Percentiles rank a stretch among this genome's conserved stretches.
phyloP scores from a whole-genome alignment of 1,140 invertebrate genomes.

The Saccostrea echinata region DNA sequence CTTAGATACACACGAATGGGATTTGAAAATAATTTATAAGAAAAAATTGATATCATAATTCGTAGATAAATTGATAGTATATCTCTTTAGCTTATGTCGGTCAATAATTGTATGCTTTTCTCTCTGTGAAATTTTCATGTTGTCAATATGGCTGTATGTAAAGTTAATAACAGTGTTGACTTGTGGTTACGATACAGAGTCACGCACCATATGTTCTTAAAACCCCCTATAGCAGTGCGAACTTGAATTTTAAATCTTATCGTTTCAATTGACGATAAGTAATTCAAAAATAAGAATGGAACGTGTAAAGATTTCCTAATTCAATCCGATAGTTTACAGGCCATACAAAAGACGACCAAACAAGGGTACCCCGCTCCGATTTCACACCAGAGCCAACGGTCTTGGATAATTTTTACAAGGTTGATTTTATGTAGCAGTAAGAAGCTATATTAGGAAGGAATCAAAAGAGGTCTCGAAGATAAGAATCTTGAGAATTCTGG shows the following conservation, averaged over 20 bases:
- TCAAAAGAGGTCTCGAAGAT: not conserved
- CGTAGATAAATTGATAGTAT: not conserved
- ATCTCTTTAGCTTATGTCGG: not conserved
- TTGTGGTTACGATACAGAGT: slow-evolving; percentile 1
- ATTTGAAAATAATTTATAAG: not conserved
- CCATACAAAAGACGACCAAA: not conserved
- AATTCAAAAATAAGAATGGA: slow-evolving; percentile 48
- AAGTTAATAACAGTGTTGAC: slow-evolving; percentile 37
- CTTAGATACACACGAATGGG: not conserved
- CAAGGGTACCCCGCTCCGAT: slow-evolving; percentile 22
- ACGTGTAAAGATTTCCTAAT: slow-evolving; percentile 52
- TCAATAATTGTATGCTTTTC: not conserved
- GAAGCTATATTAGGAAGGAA: not conserved
- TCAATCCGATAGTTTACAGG: slow-evolving; percentile 32
- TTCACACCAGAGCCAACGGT: not conserved
- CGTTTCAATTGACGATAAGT: slow-evolving; percentile 41
- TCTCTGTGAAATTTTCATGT: slow-evolving; percentile 1
- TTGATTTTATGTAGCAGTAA: slow-evolving; percentile 8
- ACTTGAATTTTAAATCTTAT: slow-evolving; percentile 54
- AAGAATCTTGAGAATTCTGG: not conserved
- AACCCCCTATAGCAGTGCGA: slow-evolving; percentile 38
- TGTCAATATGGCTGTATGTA: not conserved
- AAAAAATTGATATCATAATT: slow-evolving; percentile 27
- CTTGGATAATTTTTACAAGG: not conserved
- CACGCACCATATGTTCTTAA: slow-evolving; percentile 15